Conservation (phyloP, 1,140 invertebrate genomes). For the Dreissena polymorpha region DNA sequence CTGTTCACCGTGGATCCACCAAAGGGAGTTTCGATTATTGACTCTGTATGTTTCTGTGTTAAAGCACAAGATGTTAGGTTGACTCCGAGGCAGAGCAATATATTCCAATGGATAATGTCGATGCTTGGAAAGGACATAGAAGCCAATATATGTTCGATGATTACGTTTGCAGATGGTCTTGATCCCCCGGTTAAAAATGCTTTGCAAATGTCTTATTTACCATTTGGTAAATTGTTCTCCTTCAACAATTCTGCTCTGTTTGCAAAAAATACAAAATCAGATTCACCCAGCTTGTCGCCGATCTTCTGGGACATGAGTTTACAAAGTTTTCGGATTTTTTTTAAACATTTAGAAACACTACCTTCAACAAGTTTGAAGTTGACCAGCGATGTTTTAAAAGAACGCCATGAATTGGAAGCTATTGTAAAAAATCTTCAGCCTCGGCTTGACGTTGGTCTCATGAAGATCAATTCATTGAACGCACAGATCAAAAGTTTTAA, state of each 20-base stretch:
- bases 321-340: neutral
- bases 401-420: neutral
- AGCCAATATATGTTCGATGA: constrained; percentile 14
- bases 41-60: constrained; percentile 44
- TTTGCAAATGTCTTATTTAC: neutral
- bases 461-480: neutral
- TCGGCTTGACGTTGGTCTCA: neutral
- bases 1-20: constrained; percentile 17
- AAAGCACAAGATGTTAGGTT: constrained; percentile 20
- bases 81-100: constrained; percentile 8
- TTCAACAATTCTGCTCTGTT: constrained; percentile 1
- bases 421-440: neutral
- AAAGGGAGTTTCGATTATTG: constrained; percentile 46
- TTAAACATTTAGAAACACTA: neutral
- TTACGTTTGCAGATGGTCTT: constrained; percentile 31
- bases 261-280: neutral
- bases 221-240: neutral
- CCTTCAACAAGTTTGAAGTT: neutral
- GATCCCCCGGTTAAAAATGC: neutral
- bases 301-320: constrained; percentile 13
- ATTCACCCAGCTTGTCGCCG: neutral
- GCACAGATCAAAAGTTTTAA: neutral
- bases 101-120: constrained; percentile 28
- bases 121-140: constrained; percentile 32
- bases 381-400: neutral